These are phyloP conservation scores for Auanema freiburgensis DNA, from an alignment of 2,888 invertebrate species.

Conservation along the genomic window DNA sequence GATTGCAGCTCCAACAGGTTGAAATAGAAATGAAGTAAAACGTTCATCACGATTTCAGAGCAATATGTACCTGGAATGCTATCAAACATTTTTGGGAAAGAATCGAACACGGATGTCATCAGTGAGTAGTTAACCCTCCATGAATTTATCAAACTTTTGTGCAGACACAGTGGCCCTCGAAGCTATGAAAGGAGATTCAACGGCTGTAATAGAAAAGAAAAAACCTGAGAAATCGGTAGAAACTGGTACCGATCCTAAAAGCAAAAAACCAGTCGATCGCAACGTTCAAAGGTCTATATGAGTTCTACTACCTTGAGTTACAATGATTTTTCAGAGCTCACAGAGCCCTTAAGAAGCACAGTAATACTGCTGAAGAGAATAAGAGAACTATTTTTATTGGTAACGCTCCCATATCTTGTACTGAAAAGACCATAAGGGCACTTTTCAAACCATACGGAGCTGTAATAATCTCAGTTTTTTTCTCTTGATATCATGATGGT, in stretches of 20 bases:
- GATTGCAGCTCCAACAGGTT: not conserved
- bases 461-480: conserved; percentile 5
- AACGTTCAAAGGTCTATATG: conserved; percentile 8
- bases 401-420: conserved; percentile 35
- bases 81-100: conserved; percentile 32
- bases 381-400: conserved; percentile 37
- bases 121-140: too few relatives aligned
- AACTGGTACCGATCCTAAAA: not conserved
- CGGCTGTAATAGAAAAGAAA: conserved; percentile 18
- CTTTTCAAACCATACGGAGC: conserved; percentile 34
- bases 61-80: conserved; percentile 32
- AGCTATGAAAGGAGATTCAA: conserved; percentile 20
- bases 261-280: conserved; percentile 1
- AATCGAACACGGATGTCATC: conserved; percentile 7
- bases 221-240: not conserved
- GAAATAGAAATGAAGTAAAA: too few relatives aligned
- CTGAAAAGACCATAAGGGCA: conserved; percentile 29
- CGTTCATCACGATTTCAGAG: not conserved
- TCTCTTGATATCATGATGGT: too few relatives aligned
- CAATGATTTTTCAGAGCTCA: conserved; percentile 24
- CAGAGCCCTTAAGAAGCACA: conserved; percentile 23
- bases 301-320: not conserved
- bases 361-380: conserved; percentile 29
- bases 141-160: not conserved
- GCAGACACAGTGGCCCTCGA: conserved; percentile 17